A percentile compares a stretch with the other conserved stretches of the same genome.
phyloP scores from a whole-genome alignment of 2,888 invertebrate species.

The Nebria salina region DNA sequence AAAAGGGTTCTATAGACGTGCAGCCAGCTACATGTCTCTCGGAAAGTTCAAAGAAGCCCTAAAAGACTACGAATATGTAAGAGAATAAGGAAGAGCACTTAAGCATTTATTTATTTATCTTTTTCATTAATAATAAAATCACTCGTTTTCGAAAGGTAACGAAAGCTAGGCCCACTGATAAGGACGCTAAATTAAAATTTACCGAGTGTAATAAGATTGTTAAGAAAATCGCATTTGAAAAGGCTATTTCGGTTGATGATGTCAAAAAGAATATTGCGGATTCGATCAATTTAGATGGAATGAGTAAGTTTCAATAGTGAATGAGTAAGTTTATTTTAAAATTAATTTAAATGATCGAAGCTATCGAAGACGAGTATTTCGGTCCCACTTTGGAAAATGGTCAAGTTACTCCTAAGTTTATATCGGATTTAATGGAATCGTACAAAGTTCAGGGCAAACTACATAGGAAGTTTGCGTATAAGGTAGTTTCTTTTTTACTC shows the following conservation, averaged over 20 bases:
- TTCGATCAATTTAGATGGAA: slow-evolving; percentile 86
- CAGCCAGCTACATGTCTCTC: slow-evolving; percentile 96
- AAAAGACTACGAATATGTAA: slow-evolving; percentile 95
- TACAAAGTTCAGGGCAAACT: slow-evolving; percentile 92
- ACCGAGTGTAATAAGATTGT: slow-evolving; percentile 96
- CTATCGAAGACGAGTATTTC: slow-evolving; percentile 92
- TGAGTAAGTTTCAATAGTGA: slow-evolving; percentile 72
- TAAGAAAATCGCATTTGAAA: slow-evolving; percentile 93
- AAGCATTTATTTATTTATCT: no score
- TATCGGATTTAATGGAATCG: slow-evolving; percentile 86
- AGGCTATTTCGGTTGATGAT: slow-evolving; percentile 94
- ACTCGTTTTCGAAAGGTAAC: slow-evolving; percentile 72
- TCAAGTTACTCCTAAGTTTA: slow-evolving; percentile 88
- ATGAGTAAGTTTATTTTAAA: neutral
- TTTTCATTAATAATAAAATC: neutral
- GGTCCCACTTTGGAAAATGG: slow-evolving; percentile 91
- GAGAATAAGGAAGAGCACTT: slow-evolving; percentile 56
- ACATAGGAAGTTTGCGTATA: slow-evolving; percentile 96
- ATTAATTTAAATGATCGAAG: slow-evolving; percentile 64
- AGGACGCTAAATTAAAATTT: slow-evolving; percentile 92
- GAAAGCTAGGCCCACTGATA: slow-evolving; percentile 91
- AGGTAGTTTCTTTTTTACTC: slow-evolving; percentile 75
- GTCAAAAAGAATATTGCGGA: slow-evolving; percentile 88
- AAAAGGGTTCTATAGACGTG: slow-evolving; percentile 97
- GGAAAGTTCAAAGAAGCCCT: slow-evolving; percentile 97